A percentile compares a stretch with the other conserved stretches of the same genome.
phyloP scores from a whole-genome alignment of 37 sponge, comb jelly and placozoan genomes.

The Haliclona indistincta region DNA sequence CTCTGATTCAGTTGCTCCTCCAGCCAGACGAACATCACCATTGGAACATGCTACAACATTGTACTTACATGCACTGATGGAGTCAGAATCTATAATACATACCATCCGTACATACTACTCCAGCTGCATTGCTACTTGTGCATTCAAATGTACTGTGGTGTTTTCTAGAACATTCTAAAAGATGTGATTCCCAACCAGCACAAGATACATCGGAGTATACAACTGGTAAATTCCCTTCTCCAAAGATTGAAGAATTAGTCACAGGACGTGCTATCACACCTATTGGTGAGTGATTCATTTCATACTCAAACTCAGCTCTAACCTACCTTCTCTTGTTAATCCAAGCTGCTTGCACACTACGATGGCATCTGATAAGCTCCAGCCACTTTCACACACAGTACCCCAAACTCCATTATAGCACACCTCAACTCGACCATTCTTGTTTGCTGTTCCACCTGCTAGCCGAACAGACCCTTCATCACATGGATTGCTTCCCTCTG shows the following conservation, averaged over 20 bases:
- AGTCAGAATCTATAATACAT: not conserved
- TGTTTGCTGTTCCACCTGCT: not conserved
- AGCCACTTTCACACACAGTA: not conserved
- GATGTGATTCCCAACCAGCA: not conserved
- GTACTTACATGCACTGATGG: too few relatives aligned
- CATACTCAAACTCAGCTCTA: not conserved
- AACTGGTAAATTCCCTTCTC: not conserved
- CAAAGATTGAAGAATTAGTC: not conserved
- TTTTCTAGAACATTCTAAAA: not conserved
- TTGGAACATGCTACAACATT: not conserved
- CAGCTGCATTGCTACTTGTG: slow-evolving; percentile 1
- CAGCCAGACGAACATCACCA: slow-evolving; percentile 7
- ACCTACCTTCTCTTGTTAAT: too few relatives aligned
- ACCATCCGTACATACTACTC: slow-evolving; percentile 27
- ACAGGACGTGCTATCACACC: too few relatives aligned
- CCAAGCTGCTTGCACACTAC: slow-evolving; percentile 1
- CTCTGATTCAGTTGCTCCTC: not conserved
- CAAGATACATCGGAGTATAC: not conserved
- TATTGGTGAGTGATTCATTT: too few relatives aligned
- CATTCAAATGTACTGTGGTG: not conserved
- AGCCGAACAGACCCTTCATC: not conserved
- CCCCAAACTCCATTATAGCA: slow-evolving; percentile 5
- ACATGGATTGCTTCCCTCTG: not conserved
- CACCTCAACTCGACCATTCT: slow-evolving; percentile 3
- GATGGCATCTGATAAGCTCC: not conserved